Evolutionary conservation across 1,140 invertebrate genomes (phyloP).

Genomic region (Panulirus ornatus): DNA sequence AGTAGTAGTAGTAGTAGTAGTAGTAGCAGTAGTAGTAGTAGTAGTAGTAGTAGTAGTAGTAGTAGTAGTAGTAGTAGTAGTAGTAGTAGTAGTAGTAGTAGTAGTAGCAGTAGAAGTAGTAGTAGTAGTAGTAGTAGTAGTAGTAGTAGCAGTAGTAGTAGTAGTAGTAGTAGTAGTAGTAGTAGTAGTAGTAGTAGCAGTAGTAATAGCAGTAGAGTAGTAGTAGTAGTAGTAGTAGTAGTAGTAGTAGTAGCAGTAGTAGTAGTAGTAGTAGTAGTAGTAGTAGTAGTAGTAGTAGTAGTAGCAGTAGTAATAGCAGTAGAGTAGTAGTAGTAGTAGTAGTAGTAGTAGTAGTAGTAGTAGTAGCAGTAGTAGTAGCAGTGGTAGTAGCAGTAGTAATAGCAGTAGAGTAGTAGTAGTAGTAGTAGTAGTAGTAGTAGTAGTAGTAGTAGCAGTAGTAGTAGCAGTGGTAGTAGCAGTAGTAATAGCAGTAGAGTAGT

Average conservation of each 20-base stretch:
- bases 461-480: not conserved
- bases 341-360: constrained; percentile 26
- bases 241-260: not conserved
- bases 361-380: constrained; percentile 20
- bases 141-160: not conserved
- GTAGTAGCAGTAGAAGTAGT: constrained; percentile 18
- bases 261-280: not conserved
- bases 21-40: not conserved
- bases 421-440: constrained; percentile 15
- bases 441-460: constrained; percentile 5
- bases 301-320: not conserved
- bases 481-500: not conserved
- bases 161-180: not conserved
- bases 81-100: constrained; percentile 22
- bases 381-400: not conserved
- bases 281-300: not conserved
- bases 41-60: constrained; percentile 37
- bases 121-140: not conserved
- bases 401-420: constrained; percentile 18
- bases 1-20: not conserved
- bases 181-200: constrained; percentile 4
- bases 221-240: not conserved
- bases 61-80: constrained; percentile 35
- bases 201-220: not conserved
- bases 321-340: not conserved